phyloP scores from a whole-genome alignment of 2,888 invertebrate species.

The Poecilobothrus nobilitatus region DNA sequence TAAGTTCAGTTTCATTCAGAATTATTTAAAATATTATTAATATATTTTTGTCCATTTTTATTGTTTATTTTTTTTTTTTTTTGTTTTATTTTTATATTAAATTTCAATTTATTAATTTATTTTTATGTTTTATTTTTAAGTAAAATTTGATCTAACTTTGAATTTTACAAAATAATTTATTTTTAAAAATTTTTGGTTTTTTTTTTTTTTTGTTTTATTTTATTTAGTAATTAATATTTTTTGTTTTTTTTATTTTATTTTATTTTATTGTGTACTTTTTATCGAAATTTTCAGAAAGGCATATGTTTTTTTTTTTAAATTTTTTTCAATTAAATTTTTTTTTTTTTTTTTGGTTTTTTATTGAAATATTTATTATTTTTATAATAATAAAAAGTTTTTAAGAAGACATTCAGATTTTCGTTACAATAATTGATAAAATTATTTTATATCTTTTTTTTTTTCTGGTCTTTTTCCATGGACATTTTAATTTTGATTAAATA shows the following conservation, averaged over 20 bases:
- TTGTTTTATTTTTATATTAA: too few relatives aligned
- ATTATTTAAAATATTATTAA: background rate
- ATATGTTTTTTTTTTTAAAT: background rate
- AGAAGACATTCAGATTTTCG: constrained; percentile 4
- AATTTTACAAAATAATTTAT: background rate
- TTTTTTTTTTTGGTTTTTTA: too few relatives aligned
- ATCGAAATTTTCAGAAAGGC: constrained; percentile 6
- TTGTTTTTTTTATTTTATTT: too few relatives aligned
- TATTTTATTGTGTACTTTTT: constrained; percentile 3
- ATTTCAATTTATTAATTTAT: too few relatives aligned
- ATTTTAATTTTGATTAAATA: background rate
- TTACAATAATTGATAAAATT: background rate
- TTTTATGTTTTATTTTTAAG: background rate
- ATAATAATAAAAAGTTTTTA: background rate
- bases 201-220: too few relatives aligned
- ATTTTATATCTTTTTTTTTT: background rate
- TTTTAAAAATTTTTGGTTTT: background rate
- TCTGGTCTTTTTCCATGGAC: background rate
- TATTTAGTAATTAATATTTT: background rate
- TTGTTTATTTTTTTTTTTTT: too few relatives aligned
- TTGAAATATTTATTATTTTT: background rate
- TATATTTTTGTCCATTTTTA: background rate
- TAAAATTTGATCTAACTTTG: background rate
- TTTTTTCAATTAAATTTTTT: too few relatives aligned
- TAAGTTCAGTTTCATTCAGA: background rate